These are phyloP conservation scores for Falco concolor DNA, from an alignment of 2,797 vertebrate genomes.

Conservation along the genomic window DNA sequence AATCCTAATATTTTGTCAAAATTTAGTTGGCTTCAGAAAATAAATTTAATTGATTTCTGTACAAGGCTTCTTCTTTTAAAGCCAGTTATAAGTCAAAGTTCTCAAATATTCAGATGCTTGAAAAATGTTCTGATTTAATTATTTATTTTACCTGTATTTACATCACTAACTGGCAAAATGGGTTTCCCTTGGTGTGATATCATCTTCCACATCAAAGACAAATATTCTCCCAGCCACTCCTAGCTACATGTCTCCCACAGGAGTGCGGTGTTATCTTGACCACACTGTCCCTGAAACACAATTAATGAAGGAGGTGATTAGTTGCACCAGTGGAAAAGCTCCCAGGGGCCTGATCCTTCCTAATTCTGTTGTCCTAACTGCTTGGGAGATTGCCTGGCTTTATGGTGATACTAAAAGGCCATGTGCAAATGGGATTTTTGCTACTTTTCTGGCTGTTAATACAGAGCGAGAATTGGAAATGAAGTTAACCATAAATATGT, in stretches of 20 bases:
- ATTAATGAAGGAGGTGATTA: neutral
- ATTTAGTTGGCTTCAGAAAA: neutral
- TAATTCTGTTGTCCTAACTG: neutral
- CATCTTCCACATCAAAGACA: neutral
- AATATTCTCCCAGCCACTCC: neutral
- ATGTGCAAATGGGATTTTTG: neutral
- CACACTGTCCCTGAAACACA: neutral
- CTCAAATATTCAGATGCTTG: neutral
- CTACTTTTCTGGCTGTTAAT: neutral
- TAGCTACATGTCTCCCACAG: neutral
- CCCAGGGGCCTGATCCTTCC: neutral
- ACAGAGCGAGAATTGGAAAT: neutral
- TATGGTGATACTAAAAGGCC: neutral
- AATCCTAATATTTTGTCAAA: neutral
- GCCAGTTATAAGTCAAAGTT: neutral
- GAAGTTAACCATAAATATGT: neutral
- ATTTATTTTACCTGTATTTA: neutral
- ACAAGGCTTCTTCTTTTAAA: neutral
- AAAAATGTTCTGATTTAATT: neutral
- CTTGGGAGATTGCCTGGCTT: neutral
- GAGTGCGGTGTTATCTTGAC: neutral
- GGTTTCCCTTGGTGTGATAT: neutral
- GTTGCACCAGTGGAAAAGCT: neutral
- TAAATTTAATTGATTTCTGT: neutral
- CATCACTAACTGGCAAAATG: neutral